Evolutionary conservation across 1,140 invertebrate species (phyloP), one percentile per base, ranked within the genome.

Genomic region (Coptotermes formosanus): DNA sequence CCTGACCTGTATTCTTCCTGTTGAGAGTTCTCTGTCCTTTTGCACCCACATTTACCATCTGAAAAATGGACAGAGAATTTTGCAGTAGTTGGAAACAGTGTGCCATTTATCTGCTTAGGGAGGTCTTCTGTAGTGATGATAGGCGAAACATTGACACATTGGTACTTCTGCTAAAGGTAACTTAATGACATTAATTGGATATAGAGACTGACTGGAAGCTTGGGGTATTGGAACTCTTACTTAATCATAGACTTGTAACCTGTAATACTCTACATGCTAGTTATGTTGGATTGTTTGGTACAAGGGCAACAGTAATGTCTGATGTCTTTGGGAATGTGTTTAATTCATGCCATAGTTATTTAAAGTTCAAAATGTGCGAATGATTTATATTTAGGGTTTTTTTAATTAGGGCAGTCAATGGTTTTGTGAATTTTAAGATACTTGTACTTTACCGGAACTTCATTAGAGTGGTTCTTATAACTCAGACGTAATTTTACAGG

Each of bases 21-120:
- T 30, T 75, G 64, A 30, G 0, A 25, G 30, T 75, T 75, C 64
- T 75, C 9, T n/a, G 64, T 25, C 81, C 55, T 59, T n/a, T 87
- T 87, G 44, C 82, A 86, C 81, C 81, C 85, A 86, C 85, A 86
- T 82, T 86, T 82, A 82, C 64, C 85, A 86, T 82, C 85, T 25
- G 12, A 59, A 86, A 86, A 81, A 25, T 7, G 64, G 64, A 75
- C 64, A 75, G 64, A n/a, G 64, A 75, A 75, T 75, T 75, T 75
- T 75, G 25, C 64, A 75, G n/a, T 30, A 75, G n/a, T 14, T 75
- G n/a, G 64, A 75, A 75, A n/a, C 64, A 30, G 64, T 75, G 14
- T 16, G n/a, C 7, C 8, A n/a, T 30, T 75, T 75, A 75, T 25
- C 25, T 14, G n/a, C 7, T n/a, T 30, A 30, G n/a, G n/a, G n/a